A percentile compares a stretch with the other conserved stretches of the same genome.
Conservation (phyloP, 2,797 vertebrate species). For the Podarcis siculus region DNA sequence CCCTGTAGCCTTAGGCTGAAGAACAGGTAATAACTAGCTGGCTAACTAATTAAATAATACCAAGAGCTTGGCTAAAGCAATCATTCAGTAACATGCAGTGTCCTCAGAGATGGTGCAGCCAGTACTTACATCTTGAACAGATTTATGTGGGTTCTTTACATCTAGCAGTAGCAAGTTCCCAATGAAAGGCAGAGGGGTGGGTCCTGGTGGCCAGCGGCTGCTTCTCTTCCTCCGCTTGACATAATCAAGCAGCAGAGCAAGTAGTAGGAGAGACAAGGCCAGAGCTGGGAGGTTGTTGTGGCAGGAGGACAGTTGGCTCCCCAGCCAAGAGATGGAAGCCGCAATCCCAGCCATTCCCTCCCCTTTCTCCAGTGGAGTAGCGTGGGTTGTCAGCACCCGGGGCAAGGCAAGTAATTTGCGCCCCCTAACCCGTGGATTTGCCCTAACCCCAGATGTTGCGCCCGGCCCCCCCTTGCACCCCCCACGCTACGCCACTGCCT, state of each 20-base stretch:
- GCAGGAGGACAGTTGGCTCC: not conserved
- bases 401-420: too few species aligned
- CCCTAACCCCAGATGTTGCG: too few species aligned
- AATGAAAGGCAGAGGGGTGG: conserved; percentile 42
- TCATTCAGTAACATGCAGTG: too few species aligned
- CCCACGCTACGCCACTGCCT: too few species aligned
- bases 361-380: too few species aligned
- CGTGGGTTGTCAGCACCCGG: too few species aligned
- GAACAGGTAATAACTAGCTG: too few species aligned
- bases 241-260: conserved; percentile 61
- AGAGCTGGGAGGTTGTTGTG: not conserved
- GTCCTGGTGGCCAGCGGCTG: conserved; percentile 51
- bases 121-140: not conserved
- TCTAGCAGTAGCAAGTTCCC: conserved; percentile 61
- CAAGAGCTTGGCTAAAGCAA: too few species aligned
- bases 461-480: too few species aligned
- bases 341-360: not conserved
- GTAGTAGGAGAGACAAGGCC: conserved; percentile 12
- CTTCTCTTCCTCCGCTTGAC: conserved; percentile 44
- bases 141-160: not conserved
- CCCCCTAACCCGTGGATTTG: too few species aligned
- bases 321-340: not conserved
- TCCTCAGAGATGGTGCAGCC: not conserved
- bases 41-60: too few species aligned
- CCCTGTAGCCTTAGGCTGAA: too few species aligned